These are phyloP conservation scores for Amia ocellicauda DNA, from an alignment of 2,113 vertebrate species.

Conservation along the genomic window DNA sequence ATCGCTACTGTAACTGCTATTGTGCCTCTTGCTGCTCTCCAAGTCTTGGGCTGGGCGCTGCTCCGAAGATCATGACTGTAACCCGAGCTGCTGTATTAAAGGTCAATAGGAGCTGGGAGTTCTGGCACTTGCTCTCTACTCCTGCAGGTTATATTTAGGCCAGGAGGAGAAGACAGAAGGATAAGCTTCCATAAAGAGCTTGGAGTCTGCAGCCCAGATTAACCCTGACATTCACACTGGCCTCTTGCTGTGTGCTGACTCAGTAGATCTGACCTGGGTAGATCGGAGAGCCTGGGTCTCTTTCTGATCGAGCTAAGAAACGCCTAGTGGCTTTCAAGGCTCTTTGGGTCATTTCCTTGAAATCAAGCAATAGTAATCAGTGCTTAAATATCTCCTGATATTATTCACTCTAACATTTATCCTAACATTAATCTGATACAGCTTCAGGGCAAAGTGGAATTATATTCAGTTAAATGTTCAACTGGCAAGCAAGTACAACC, in stretches of 20 bases:
- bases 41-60: conserved; percentile 10
- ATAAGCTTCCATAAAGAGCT: conserved; percentile 46
- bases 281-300: neutral
- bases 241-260: conserved; percentile 31
- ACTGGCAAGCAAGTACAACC: no score
- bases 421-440: no score
- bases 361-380: no score
- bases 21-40: conserved; percentile 36
- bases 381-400: no score
- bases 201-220: conserved; percentile 29
- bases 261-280: conserved; percentile 27
- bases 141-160: conserved; percentile 61
- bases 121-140: conserved; percentile 1
- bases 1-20: conserved; percentile 26
- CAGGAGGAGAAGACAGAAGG: conserved; percentile 36
- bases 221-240: conserved; percentile 56
- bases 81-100: conserved; percentile 67
- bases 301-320: no score
- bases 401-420: no score
- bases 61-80: conserved; percentile 72
- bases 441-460: no score
- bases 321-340: no score
- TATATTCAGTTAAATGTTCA: no score
- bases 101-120: conserved; percentile 56
- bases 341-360: no score